Evolutionary conservation across 2,113 vertebrate genomes (phyloP).

Genomic region (Caracal caracal): DNA sequence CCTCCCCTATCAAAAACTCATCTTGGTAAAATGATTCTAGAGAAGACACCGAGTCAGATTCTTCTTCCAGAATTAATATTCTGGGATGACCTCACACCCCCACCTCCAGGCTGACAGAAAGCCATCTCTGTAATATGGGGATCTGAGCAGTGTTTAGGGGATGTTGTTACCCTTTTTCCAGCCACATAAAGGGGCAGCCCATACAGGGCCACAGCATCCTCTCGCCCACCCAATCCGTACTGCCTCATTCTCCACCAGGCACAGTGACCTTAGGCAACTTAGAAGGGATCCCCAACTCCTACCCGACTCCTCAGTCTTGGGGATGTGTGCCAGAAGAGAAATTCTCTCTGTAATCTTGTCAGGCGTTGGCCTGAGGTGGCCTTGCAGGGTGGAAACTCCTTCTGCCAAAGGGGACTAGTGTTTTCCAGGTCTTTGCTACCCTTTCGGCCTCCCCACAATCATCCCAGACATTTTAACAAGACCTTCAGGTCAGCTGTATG

Average conservation of each 20-base stretch:
- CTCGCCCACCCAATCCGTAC: not conserved
- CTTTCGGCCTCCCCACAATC: not conserved
- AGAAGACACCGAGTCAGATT: not conserved
- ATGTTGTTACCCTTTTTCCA: not conserved
- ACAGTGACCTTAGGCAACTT: not conserved
- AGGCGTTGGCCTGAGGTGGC: not conserved
- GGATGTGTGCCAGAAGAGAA: not conserved
- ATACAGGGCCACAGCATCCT: too few relatives aligned
- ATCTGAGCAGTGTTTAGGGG: not conserved
- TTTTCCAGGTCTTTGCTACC: not conserved
- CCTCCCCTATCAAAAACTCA: not conserved
- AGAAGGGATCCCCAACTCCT: not conserved
- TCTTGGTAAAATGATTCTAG: not conserved
- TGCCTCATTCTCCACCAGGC: not conserved
- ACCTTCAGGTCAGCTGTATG: not conserved
- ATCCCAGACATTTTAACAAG: not conserved
- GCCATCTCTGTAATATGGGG: not conserved
- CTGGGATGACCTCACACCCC: too few relatives aligned
- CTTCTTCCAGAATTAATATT: not conserved
- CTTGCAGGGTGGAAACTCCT: not conserved
- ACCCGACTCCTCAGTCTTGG: fast-evolving
- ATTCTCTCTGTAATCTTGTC: not conserved
- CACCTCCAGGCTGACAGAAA: not conserved
- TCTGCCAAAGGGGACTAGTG: not conserved
- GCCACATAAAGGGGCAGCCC: not conserved